Evolutionary conservation across 2,113 vertebrate species (phyloP).

Genomic region (Mustela nigripes): DNA sequence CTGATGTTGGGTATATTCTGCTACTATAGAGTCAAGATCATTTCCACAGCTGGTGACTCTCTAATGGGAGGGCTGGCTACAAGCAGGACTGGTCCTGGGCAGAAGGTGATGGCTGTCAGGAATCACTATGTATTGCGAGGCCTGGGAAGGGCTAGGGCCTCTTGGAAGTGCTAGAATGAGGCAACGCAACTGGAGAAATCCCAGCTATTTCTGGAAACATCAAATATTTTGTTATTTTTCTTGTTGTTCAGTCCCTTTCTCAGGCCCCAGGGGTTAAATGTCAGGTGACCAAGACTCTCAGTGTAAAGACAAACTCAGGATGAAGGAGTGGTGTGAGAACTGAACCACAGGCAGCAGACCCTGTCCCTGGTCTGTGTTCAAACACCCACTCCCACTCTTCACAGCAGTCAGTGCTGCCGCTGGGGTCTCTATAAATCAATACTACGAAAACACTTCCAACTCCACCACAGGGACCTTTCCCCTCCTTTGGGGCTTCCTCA

Average conservation of each 20-base stretch:
- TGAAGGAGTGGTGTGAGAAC: too few relatives aligned
- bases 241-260: neutral
- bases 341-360: accelerated
- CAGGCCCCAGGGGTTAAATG: neutral
- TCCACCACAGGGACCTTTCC: neutral
- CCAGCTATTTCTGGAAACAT: neutral
- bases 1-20: neutral
- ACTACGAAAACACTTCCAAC: neutral
- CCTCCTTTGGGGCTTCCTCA: too few relatives aligned
- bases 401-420: too few relatives aligned
- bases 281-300: too few relatives aligned
- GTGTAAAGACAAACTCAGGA: neutral
- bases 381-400: neutral
- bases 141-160: neutral
- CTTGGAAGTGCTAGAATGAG: neutral
- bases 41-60: neutral
- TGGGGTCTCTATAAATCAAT: neutral
- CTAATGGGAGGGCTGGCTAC: neutral
- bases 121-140: neutral
- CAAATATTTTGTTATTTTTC: neutral
- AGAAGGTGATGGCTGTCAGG: neutral
- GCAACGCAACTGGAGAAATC: neutral
- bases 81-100: neutral
- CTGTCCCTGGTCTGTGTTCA: neutral
- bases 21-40: accelerated